phyloP scores from a whole-genome alignment of 2,113 vertebrate genomes.

The Crotalus viridis region DNA sequence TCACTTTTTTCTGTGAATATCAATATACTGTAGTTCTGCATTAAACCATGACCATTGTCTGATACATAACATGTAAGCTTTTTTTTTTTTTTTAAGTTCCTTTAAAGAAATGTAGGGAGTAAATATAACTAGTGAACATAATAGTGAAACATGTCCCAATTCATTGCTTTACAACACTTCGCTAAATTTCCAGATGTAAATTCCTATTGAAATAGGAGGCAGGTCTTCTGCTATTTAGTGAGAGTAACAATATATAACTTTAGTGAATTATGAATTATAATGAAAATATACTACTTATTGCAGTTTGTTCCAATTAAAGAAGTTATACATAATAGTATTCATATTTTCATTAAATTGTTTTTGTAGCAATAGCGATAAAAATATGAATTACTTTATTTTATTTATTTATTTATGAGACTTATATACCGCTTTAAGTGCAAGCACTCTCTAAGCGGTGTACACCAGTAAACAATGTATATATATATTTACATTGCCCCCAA shows the following conservation, averaged over 20 bases:
- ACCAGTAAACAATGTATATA: too few relatives aligned
- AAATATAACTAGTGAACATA: background rate
- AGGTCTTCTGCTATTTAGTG: background rate
- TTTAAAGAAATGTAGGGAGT: background rate
- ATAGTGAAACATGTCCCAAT: background rate
- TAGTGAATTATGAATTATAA: slow-evolving; percentile 45
- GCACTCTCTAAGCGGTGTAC: too few relatives aligned
- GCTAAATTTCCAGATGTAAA: background rate
- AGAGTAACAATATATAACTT: background rate
- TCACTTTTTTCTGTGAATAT: background rate
- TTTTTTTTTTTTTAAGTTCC: background rate
- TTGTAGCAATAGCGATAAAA: background rate
- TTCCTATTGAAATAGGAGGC: background rate
- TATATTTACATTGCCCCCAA: too few relatives aligned
- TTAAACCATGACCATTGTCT: background rate
- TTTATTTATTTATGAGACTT: too few relatives aligned
- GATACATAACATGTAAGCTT: background rate
- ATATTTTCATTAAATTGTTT: background rate
- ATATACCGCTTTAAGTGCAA: too few relatives aligned
- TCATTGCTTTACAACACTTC: background rate
- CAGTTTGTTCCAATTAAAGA: background rate
- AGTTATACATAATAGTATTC: background rate
- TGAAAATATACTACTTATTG: background rate
- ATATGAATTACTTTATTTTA: background rate
- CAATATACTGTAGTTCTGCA: background rate